Evolutionary conservation across 2,888 invertebrate genomes (phyloP).

Genomic region (Lochmaea capreae): DNA sequence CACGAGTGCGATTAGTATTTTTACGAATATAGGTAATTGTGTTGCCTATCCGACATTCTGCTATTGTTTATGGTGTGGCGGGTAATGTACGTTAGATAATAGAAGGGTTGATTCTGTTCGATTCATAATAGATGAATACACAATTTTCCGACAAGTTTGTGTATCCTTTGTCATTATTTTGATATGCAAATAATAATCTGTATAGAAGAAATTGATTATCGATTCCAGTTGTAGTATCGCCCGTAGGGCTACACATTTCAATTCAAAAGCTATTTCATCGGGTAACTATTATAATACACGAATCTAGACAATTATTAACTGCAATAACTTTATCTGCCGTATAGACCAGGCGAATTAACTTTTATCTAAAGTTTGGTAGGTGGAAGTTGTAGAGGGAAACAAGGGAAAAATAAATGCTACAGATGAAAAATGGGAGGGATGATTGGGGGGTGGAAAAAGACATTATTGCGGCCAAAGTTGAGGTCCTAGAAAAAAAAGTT

Average conservation of each 20-base stretch:
- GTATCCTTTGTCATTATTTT: conserved; percentile 50
- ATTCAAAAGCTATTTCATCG: conserved; percentile 44
- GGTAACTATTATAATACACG: too few species aligned
- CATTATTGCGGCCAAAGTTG: too few species aligned
- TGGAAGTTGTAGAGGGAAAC: too few species aligned
- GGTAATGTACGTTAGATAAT: conserved; percentile 59
- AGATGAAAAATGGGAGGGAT: too few species aligned
- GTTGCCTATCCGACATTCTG: conserved; percentile 61
- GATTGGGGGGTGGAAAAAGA: too few species aligned
- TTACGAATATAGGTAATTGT: conserved; percentile 64
- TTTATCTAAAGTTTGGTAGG: too few species aligned
- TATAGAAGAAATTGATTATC: conserved; percentile 42
- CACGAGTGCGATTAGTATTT: conserved; percentile 61
- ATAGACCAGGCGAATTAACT: too few species aligned
- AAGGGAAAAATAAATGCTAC: too few species aligned
- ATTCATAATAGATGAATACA: conserved; percentile 56
- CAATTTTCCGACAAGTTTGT: conserved; percentile 54
- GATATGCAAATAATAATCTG: conserved; percentile 44
- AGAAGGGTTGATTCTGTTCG: conserved; percentile 52
- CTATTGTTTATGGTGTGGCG: conserved; percentile 60
- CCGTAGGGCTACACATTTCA: background rate
- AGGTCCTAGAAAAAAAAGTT: too few species aligned
- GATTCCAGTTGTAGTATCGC: conserved; percentile 14
- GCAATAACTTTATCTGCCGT: too few species aligned
- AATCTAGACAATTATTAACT: too few species aligned